These are phyloP conservation scores for Chrysopilus asiliformis DNA, from an alignment of 2,888 invertebrate genomes.

Conservation along the genomic window DNA sequence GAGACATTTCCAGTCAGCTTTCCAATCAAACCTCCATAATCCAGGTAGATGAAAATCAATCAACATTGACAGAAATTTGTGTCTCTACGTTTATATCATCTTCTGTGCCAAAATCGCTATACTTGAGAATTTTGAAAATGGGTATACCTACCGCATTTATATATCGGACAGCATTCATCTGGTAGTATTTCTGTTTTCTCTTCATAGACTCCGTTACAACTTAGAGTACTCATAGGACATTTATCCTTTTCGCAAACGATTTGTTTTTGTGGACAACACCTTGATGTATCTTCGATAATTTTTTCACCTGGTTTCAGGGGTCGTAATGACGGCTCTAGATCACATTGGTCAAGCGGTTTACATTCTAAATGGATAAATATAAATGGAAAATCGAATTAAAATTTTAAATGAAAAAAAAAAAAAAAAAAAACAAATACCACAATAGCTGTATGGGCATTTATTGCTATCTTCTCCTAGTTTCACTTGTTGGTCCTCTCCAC, in stretches of 20 bases:
- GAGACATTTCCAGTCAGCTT: no score
- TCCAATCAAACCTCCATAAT: no score
- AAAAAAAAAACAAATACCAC: neutral
- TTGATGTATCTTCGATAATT: slow-evolving; percentile 42
- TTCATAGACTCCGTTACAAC: slow-evolving; percentile 39
- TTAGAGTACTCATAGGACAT: slow-evolving; percentile 45
- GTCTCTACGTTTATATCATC: no score
- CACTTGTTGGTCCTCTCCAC: slow-evolving; percentile 59
- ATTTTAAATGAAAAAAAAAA: neutral
- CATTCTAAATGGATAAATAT: slow-evolving; percentile 52
- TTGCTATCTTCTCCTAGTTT: slow-evolving; percentile 47
- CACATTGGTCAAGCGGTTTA: slow-evolving; percentile 56
- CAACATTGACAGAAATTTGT: no score
- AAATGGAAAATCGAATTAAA: neutral
- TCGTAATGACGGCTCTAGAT: slow-evolving; percentile 35
- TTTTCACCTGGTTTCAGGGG: slow-evolving; percentile 49
- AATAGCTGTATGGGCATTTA: neutral
- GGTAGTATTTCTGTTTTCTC: slow-evolving; percentile 23
- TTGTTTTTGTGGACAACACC: slow-evolving; percentile 56
- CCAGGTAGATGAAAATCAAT: no score
- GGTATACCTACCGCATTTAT: slow-evolving; percentile 46
- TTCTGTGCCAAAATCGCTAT: no score
- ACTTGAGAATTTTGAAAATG: no score
- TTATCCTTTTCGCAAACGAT: slow-evolving; percentile 46
- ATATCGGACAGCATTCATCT: slow-evolving; percentile 51